These are phyloP conservation scores for Acanthosepion esculentum DNA, from an alignment of 2,888 invertebrate genomes.

Conservation along the genomic window DNA sequence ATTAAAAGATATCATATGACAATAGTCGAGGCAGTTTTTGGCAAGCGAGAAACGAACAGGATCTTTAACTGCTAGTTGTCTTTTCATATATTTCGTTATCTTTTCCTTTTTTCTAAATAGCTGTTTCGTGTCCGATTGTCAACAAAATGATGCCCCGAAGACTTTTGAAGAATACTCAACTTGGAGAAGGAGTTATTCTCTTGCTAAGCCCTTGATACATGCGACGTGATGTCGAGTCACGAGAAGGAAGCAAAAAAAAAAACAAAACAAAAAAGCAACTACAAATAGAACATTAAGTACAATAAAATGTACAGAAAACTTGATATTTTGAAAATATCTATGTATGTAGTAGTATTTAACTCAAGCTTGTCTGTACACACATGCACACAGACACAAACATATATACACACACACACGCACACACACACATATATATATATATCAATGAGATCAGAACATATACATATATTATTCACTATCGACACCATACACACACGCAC, in stretches of 20 bases:
- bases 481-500: too few species aligned
- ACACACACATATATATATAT: neutral
- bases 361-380: neutral
- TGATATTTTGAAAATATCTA: neutral
- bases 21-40: neutral
- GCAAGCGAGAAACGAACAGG: neutral
- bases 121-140: slow-evolving; percentile 3
- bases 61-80: neutral
- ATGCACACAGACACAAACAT: neutral
- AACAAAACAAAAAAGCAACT: neutral
- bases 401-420: neutral
- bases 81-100: neutral
- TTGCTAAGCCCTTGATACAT: neutral
- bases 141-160: neutral
- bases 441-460: too few species aligned
- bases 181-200: neutral
- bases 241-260: neutral
- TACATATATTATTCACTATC: too few species aligned
- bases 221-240: neutral
- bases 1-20: neutral
- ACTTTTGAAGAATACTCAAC: neutral
- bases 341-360: neutral
- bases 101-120: neutral
- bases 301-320: neutral
- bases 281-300: neutral